Evolutionary conservation across 1,140 invertebrate genomes (phyloP).

Genomic region (Drosophila pachea): DNA sequence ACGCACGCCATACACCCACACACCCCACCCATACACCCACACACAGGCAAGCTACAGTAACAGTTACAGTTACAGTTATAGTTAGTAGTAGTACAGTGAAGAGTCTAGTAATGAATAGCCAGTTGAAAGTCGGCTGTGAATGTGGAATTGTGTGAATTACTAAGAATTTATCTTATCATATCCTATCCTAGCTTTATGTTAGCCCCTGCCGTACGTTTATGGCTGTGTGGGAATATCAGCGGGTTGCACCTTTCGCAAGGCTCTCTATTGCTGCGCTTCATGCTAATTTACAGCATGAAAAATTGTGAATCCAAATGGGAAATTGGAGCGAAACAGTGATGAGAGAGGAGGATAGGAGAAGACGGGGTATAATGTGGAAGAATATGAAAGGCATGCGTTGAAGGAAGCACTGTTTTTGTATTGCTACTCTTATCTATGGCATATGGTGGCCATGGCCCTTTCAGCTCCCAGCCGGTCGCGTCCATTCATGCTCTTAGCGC

Average conservation of each 20-base stretch:
- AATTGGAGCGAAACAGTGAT: neutral
- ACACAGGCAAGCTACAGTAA: neutral
- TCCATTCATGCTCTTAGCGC: constrained; percentile 19
- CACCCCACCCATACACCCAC: constrained; percentile 6
- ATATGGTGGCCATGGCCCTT: constrained; percentile 28
- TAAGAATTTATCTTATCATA: too few species aligned
- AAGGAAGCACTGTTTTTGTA: constrained; percentile 23
- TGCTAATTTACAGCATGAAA: constrained; percentile 53
- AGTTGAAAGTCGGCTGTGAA: neutral
- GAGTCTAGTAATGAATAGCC: neutral
- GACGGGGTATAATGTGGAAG: neutral
- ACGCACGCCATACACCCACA: constrained; percentile 5
- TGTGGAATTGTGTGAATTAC: too few species aligned
- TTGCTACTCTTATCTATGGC: constrained; percentile 46
- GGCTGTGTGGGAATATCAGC: constrained; percentile 43
- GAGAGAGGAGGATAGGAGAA: neutral
- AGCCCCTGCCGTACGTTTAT: constrained; percentile 23
- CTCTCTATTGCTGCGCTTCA: constrained; percentile 44
- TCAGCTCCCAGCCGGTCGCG: neutral
- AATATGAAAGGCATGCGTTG: neutral
- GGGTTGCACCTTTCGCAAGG: constrained; percentile 47
- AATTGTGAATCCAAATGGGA: constrained; percentile 24
- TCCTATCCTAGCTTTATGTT: too few species aligned
- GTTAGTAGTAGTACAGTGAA: neutral
- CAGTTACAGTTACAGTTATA: neutral